Evolutionary conservation across 2,797 vertebrate genomes (phyloP).

Genomic region (Gastrophryne carolinensis): DNA sequence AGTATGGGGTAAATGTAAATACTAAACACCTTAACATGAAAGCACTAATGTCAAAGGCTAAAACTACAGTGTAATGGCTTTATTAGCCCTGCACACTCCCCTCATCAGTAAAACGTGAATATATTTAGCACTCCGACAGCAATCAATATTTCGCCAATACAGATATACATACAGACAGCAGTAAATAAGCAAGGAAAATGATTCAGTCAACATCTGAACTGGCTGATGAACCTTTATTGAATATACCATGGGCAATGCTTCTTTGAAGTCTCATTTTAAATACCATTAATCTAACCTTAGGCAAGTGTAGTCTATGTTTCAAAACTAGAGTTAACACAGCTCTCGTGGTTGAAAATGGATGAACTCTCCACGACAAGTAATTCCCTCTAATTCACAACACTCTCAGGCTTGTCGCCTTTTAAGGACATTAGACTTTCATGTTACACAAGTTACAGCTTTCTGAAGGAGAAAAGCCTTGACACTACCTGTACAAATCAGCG

Average conservation of each 20-base stretch:
- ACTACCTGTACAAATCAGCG: constrained; percentile 35
- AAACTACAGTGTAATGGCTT: neutral
- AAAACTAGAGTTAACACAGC: neutral
- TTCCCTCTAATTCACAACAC: constrained; percentile 15
- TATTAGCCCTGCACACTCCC: neutral
- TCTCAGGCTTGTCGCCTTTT: neutral
- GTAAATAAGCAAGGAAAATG: neutral
- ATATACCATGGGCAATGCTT: neutral
- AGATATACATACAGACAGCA: neutral
- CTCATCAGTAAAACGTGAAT: neutral
- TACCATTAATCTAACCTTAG: neutral
- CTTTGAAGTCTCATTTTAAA: neutral
- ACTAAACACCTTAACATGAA: too few relatives aligned
- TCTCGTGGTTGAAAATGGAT: neutral
- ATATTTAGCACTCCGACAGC: neutral
- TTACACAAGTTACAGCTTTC: constrained; percentile 23
- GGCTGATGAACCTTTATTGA: neutral
- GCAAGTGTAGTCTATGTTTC: neutral
- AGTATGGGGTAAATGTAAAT: too few relatives aligned
- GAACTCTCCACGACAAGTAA: constrained; percentile 1
- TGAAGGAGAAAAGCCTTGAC: constrained; percentile 10
- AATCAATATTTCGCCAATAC: neutral
- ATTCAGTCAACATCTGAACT: neutral
- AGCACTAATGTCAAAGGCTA: neutral
- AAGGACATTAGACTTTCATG: constrained; percentile 21